Conservation (phyloP, 1,140 invertebrate species). For the Lanistes nyassanus region DNA sequence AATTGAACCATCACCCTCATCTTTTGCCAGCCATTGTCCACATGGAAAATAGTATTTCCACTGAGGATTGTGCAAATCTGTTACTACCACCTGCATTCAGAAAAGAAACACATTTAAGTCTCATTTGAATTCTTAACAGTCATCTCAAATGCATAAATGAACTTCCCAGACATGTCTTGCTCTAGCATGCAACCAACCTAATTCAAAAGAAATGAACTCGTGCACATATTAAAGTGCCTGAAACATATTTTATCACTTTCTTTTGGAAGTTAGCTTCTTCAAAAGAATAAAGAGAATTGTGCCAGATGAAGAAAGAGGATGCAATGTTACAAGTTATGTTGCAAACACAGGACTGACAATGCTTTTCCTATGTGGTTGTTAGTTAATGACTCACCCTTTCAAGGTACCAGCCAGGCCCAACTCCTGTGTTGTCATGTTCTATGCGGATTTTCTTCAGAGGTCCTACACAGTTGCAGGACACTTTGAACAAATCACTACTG, state of each 20-base stretch:
- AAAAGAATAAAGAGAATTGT: too few relatives aligned
- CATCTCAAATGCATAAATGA: background rate
- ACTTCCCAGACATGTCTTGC: background rate
- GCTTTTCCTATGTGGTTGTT: too few relatives aligned
- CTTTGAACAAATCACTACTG: slow-evolving; percentile 57
- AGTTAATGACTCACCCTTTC: slow-evolving; percentile 56
- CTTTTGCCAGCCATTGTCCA: slow-evolving; percentile 64
- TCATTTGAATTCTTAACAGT: background rate
- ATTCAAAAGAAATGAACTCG: too few relatives aligned
- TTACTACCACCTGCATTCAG: slow-evolving; percentile 60
- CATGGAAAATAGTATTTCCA: slow-evolving; percentile 67
- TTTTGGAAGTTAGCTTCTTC: too few relatives aligned
- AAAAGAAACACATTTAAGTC: slow-evolving; percentile 21
- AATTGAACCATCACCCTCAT: slow-evolving; percentile 64
- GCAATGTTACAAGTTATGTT: too few relatives aligned
- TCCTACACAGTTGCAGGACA: slow-evolving; percentile 64
- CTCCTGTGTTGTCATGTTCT: slow-evolving; percentile 67
- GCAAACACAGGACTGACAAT: too few relatives aligned
- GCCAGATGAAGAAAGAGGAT: too few relatives aligned
- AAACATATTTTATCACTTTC: too few relatives aligned
- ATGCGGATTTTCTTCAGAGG: slow-evolving; percentile 64
- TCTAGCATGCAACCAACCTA: background rate
- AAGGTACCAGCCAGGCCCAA: slow-evolving; percentile 66
- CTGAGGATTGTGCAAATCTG: slow-evolving; percentile 62
- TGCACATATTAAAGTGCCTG: too few relatives aligned